Percentiles rank a stretch among this genome's conserved stretches.
These are phyloP conservation scores for Zaprionus camerounensis DNA, from an alignment of 1,140 invertebrate species.

Conservation along the genomic window DNA sequence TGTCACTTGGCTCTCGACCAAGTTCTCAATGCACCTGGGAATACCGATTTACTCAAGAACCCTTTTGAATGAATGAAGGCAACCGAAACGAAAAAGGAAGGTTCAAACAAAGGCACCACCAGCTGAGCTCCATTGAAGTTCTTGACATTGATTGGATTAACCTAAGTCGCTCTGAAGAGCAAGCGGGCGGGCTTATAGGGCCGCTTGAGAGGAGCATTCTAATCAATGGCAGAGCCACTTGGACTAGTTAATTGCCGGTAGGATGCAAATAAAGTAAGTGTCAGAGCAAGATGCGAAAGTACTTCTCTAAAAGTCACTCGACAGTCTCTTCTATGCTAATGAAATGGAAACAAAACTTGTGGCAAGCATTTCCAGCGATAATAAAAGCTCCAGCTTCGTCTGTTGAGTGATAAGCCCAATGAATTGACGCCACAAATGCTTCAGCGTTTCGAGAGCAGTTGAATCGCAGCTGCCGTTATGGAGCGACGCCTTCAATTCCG, in stretches of 20 bases:
- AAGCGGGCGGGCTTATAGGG: not conserved
- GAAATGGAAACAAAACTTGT: slow-evolving; percentile 27
- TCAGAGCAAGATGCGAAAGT: not conserved
- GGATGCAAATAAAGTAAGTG: slow-evolving; percentile 29
- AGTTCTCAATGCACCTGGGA: slow-evolving; percentile 51
- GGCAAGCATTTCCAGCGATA: slow-evolving; percentile 29
- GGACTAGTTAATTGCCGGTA: slow-evolving; percentile 43
- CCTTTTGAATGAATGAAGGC: slow-evolving; percentile 58
- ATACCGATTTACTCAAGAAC: slow-evolving; percentile 40
- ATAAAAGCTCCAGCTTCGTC: slow-evolving; percentile 18
- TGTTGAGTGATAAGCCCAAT: slow-evolving; percentile 31
- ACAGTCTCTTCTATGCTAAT: slow-evolving; percentile 12
- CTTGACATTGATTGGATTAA: slow-evolving; percentile 61
- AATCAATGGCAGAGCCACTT: slow-evolving; percentile 42
- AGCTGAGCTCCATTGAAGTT: slow-evolving; percentile 36
- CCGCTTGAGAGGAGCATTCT: slow-evolving; percentile 11
- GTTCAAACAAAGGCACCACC: not conserved
- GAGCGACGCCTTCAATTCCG: slow-evolving; percentile 35
- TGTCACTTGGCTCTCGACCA: slow-evolving; percentile 10
- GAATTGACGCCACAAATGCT: slow-evolving; percentile 6
- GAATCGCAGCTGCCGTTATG: slow-evolving; percentile 34
- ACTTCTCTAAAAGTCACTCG: not conserved
- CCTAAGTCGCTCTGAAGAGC: slow-evolving; percentile 8
- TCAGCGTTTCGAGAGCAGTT: slow-evolving; percentile 32
- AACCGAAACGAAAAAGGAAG: slow-evolving; percentile 18